Base-by-base conservation (phyloP, 2,113 vertebrate species). In the Pleuronectes platessa region DNA sequence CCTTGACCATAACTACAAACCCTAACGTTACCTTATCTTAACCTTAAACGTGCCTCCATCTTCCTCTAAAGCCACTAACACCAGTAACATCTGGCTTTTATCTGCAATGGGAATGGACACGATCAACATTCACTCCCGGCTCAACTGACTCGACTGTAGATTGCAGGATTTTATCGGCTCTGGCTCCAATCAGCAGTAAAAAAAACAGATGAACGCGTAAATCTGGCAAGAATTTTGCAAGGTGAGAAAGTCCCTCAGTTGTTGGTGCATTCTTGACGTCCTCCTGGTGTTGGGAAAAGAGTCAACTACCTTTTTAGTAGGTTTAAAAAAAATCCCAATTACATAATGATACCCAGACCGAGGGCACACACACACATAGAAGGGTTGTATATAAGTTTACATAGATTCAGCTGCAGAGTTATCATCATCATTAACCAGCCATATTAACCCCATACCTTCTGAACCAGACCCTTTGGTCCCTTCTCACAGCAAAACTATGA, bases 391-490 rank as follows among this genome's bases (percentile, higher is more conserved):
- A 62, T 65, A 68, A 42, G 76, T 8, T 2, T 18, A 79, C 76
- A 88, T 79, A 63, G 68, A 82, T 76, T 81, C 75, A 78, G 65
- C 76, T 76, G 71, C 74, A 53, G 24, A 76, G 60, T 61, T 70
- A 81, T 86, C 83, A 84, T 79, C 79, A 92, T 74, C 79, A 92
- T 88, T 88, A 88, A 78, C 75, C 56, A 69, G 63, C 65, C 76
- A 73, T 83, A 88, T 88, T 87, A 89, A 79, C 71, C 74, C 85
- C 87, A 90, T 90, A 82, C 60, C 83, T 82, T 90, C 89, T 87
- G 74, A 79, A 84, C 61, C 72, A 81, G 86, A 83, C 81, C 74
- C 86, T 88, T 78, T 87, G 81, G 79, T 85, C 77, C 68, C 72
- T 69, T 80, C 82, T 80, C 75, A 84, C 67, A 54, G 62, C 56